phyloP scores from a whole-genome alignment of 2,797 vertebrate genomes.

The Synaphobranchus kaupii region DNA sequence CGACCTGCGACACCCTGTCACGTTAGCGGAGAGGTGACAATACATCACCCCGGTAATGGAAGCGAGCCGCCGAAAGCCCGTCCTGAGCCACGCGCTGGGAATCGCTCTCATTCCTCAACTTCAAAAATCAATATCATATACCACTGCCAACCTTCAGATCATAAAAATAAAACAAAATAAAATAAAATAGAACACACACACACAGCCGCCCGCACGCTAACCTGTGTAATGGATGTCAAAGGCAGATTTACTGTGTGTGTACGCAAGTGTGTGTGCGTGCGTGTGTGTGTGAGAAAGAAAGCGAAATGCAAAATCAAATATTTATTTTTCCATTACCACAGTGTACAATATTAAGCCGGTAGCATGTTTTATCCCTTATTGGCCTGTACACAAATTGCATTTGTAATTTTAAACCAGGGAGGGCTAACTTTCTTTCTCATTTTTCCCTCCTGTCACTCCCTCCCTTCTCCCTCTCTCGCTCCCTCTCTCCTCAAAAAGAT shows the following conservation, averaged over 20 bases:
- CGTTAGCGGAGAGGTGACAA: constrained; percentile 67
- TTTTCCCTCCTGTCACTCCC: background rate
- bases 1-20: constrained; percentile 76
- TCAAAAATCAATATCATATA: constrained; percentile 76
- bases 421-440: background rate
- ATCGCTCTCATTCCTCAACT: constrained; percentile 52
- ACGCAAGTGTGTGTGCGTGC: background rate
- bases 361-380: background rate
- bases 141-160: constrained; percentile 48
- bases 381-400: background rate
- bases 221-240: constrained; percentile 41
- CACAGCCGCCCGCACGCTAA: background rate
- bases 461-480: background rate
- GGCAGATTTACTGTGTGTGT: constrained; percentile 30
- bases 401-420: background rate
- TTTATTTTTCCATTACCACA: background rate
- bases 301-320: background rate
- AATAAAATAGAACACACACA: constrained; percentile 33
- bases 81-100: constrained; percentile 39
- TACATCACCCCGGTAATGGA: constrained; percentile 81
- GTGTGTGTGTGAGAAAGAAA: background rate
- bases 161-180: constrained; percentile 35
- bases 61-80: constrained; percentile 63
- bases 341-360: background rate
- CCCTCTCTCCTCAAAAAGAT: background rate